phyloP scores from a whole-genome alignment of 2,888 invertebrate genomes.

The Erebia ligea region DNA sequence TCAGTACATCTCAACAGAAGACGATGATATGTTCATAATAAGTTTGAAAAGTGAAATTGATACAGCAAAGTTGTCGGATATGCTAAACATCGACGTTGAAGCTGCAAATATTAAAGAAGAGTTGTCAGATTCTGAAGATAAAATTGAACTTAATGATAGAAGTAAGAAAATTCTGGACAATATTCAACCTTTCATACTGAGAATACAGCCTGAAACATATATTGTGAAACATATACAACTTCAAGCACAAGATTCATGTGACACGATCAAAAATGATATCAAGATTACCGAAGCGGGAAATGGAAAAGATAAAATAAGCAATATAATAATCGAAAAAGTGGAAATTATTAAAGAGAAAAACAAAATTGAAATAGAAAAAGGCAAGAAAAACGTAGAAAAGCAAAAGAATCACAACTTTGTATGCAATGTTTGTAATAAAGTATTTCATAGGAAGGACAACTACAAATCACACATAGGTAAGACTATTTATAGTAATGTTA shows the following conservation, averaged over 20 bases:
- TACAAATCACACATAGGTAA: slow-evolving; percentile 74
- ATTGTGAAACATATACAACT: slow-evolving; percentile 22
- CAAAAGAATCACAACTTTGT: slow-evolving; percentile 57
- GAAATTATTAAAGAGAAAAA: slow-evolving; percentile 4
- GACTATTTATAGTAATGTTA: neutral
- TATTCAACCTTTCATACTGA: slow-evolving; percentile 49
- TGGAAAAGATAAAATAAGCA: slow-evolving; percentile 21
- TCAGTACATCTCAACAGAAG: slow-evolving; percentile 75
- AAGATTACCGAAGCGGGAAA: slow-evolving; percentile 23
- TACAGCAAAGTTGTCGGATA: slow-evolving; percentile 71
- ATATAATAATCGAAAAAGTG: slow-evolving; percentile 8
- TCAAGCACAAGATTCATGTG: neutral
- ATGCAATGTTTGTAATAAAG: slow-evolving; percentile 67
- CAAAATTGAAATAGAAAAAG: slow-evolving; percentile 35
- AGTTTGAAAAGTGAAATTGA: slow-evolving; percentile 76
- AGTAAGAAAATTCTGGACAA: slow-evolving; percentile 36
- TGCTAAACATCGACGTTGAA: slow-evolving; percentile 71
- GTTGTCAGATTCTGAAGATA: slow-evolving; percentile 35
- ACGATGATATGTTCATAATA: slow-evolving; percentile 77
- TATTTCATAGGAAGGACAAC: slow-evolving; percentile 70
- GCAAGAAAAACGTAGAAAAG: slow-evolving; percentile 44
- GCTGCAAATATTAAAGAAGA: slow-evolving; percentile 45
- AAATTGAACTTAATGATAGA: slow-evolving; percentile 30
- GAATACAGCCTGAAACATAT: slow-evolving; percentile 35
- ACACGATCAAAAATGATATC: neutral